Conservation (phyloP, 2,797 vertebrate genomes). For the Sebastes wilsoni region DNA sequence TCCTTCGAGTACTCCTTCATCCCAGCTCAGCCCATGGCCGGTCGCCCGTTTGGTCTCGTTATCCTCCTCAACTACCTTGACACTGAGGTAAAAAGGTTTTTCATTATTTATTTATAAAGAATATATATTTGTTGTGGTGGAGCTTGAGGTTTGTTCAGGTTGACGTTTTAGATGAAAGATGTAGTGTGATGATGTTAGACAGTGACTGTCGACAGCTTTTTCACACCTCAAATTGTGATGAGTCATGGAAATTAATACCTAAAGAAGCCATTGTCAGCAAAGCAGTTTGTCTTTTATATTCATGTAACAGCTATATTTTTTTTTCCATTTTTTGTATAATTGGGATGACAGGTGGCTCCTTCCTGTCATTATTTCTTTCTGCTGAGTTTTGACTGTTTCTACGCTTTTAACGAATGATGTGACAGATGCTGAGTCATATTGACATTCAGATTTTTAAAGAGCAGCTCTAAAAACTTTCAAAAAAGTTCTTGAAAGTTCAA, state of each 20-base stretch:
- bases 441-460: background rate
- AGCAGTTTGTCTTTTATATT: background rate
- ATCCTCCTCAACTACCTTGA: slow-evolving; percentile 83
- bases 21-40: slow-evolving; percentile 82
- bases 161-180: background rate
- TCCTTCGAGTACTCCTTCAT: slow-evolving; percentile 86
- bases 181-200: background rate
- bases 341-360: background rate
- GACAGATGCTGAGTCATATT: background rate
- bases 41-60: slow-evolving; percentile 83
- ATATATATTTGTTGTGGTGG: background rate
- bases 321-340: background rate
- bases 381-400: background rate
- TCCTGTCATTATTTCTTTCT: background rate
- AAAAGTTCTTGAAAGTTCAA: background rate
- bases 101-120: background rate
- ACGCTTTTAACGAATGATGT: background rate
- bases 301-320: background rate
- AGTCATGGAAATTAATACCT: slow-evolving; percentile 13
- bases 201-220: background rate
- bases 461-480: background rate
- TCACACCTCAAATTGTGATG: background rate
- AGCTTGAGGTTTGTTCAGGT: background rate
- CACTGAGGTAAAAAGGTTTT: slow-evolving; percentile 66
- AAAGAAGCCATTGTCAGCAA: background rate